Conservation (phyloP, 2,113 vertebrate genomes). For the Meleagris gallopavo region DNA sequence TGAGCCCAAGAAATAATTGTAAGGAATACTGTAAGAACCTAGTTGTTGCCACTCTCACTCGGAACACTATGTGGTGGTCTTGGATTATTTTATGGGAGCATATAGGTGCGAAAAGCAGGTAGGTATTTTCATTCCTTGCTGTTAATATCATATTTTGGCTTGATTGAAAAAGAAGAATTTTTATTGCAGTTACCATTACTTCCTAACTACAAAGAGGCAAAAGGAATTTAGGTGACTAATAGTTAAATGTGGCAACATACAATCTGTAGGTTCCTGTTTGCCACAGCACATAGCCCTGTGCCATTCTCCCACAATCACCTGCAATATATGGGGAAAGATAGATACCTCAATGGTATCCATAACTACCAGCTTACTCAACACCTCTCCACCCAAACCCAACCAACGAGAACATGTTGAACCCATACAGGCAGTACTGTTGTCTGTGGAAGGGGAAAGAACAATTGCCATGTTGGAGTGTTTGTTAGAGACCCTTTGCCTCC, state of each 20-base stretch:
- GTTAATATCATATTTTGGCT: not conserved
- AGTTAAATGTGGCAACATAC: conserved; percentile 39
- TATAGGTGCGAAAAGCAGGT: not conserved
- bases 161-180: not conserved
- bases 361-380: conserved; percentile 47
- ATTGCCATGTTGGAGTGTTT: not conserved
- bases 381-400: not conserved
- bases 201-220: conserved; percentile 25
- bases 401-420: not conserved
- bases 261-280: conserved; percentile 66
- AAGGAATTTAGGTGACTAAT: conserved; percentile 39
- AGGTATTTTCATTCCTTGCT: not conserved
- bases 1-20: not conserved
- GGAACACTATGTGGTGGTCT: not conserved
- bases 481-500: fast-evolving
- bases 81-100: fast-evolving
- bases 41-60: not conserved
- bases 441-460: conserved; percentile 21
- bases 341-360: conserved; percentile 52
- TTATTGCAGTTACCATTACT: not conserved
- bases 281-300: conserved; percentile 18
- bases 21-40: not conserved
- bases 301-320: conserved; percentile 29
- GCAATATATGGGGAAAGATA: conserved; percentile 10
- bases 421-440: not conserved